Evolutionary conservation across 1,140 invertebrate genomes (phyloP), one percentile per base, ranked within the genome.

Genomic region (Colletes latitarsis): DNA sequence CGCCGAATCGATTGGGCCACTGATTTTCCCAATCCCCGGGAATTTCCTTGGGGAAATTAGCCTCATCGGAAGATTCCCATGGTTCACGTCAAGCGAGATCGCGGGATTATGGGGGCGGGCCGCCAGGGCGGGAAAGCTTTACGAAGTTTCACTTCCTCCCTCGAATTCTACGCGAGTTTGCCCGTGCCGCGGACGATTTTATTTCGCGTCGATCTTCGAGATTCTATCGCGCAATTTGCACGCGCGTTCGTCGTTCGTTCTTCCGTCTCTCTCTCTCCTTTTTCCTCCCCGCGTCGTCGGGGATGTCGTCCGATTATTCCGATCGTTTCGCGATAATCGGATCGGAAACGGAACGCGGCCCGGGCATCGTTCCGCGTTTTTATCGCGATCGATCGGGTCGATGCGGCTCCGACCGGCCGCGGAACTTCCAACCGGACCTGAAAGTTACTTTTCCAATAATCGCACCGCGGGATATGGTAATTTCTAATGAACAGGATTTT

Each of bases 31-130:
- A 87, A 87, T 88, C 85, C 83, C 72, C 77, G 75, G 86, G 83
- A 87, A 88, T 88, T 88, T 88, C 86, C 86, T 87, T 87, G 83
- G 86, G 86, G 85, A 88, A 88, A 87, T 88, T 88, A 88, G 86
- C 71, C 79, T 88, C 85, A 88, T 88, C 82, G 85, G 85, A 87
- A 88, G 86, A 88, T 88, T 87, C 85, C 78, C 86, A 87, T 87
- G 86, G 85, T 84, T 88, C 78, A 64, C 85, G 85, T 87, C 85
- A 80, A 60, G 78, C 85, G 63, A 79, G 79, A 87, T 87, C 86
- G 86, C 62, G 49, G 85, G 79, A 88, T 88, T 87, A 88, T 87
- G 78, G 82, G 5, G 15, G 39, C 21, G 39, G 14, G 30, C 30
- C 9, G 21, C 14, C 0, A 19, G 1, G 14, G 10, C 39, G 14